Base-by-base conservation (phyloP, 2,888 invertebrate species). In the Noctua pronuba region DNA sequence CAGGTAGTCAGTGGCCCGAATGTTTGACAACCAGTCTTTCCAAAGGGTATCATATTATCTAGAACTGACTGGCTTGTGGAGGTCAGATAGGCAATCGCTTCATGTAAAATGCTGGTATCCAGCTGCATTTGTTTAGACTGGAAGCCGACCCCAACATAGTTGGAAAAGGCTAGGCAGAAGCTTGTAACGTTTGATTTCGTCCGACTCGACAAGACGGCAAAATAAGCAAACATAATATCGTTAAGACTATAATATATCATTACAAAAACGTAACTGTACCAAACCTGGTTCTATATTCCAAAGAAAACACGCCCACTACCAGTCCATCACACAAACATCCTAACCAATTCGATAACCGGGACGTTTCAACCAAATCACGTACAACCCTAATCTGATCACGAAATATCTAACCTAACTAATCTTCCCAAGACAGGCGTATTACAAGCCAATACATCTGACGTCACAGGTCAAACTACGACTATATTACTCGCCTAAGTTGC, bases 391-490 rank as follows among this genome's bases (percentile, higher is more conserved):
- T 84, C 71, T 46, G 73, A 78, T 80, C 73, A 73, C 67, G 69
- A 76, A 78, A 67, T 80, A 80, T 52, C 79, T 73, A 44, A 79
- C 71, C 74, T 66, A 77, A 52, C 64, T 75, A 79, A 85, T 83
- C 77, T 79, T 64, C 35, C 69, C 44, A 67, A n/a, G 74, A 69
- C 79, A 80, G 58, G 69, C 64, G 65, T 82, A 74, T 85, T 79
- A 82, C 70, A 60, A 52, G n/a, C n/a, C 68, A 73, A 83, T 83
- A 82, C 69, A 82, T 83, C 64, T 73, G 66, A 73, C 60, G 65
- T 75, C 73, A 52, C 64, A 75, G 85, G 82, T 86, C 83, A 83
- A 83, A 73, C 18, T 41, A 65, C n/a, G 16, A 75, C 79, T 62
- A 44, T 69, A 55, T 66, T 78, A 69, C 75, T 72, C n/a, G 73